Base-by-base conservation (phyloP, 1,140 invertebrate genomes). In the Tribolium castaneum region DNA sequence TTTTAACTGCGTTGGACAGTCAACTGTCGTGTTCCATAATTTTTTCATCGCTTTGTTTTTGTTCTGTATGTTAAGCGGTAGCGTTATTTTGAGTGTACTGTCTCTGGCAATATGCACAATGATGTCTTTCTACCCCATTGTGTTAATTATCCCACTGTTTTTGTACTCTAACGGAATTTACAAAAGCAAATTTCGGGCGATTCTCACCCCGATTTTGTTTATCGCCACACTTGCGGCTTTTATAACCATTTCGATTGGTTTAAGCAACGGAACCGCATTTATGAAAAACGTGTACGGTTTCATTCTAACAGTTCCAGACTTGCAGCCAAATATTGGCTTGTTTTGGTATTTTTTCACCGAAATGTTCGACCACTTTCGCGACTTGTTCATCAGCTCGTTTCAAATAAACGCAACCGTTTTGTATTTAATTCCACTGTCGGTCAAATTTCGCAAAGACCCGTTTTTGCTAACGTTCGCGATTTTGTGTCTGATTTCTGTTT, bases 291-390 rank as follows among this genome's bases (percentile, higher is more conserved):
- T 83, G 1, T 84, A 83, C 78, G 82, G 79, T 14, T 85, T 81
- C 74, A 94, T 93, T 85, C 90, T 96, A 71, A 91, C 91, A 54
- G 96, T 98, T 14, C 95, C 96, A 16, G 98, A 99, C 88, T 88
- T 99, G 54, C 94, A 96, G 80, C 98, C 98, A 16, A 99, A 99
- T 85, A 96, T 99, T 83, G 98, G 98, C 2, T 88, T 99, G 0
- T 99, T 99, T 87, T 99, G 98, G 98, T 99, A 99, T 86, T 99
- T 99, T 87, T 99, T 99, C 85, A 99, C 97, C 0, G 98, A 99
- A 90, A 98, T 99, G 96, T 99, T 99, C 90, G 98, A 99, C 83
- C 98, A 99, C 87, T 99, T 99, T 84, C 91, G 96, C 66, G 89
- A 93, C 75, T 92, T 99, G 79, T 99, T 99, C 88, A 92, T 99